These are phyloP conservation scores for Heteromormyrus szaboi DNA, from an alignment of 2,797 vertebrate species.

Conservation along the genomic window DNA sequence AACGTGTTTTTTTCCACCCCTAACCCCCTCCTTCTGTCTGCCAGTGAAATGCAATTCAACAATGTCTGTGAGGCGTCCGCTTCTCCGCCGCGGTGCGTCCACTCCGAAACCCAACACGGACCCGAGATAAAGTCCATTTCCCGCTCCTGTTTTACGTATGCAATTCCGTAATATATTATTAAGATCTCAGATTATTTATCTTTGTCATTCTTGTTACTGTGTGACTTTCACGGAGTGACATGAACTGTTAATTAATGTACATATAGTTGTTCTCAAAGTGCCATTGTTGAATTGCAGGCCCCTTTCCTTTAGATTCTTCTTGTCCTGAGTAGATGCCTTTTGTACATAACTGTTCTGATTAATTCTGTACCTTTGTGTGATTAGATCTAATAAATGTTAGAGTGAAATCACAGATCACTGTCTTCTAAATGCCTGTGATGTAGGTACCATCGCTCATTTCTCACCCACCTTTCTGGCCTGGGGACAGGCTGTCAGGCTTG, in stretches of 20 bases:
- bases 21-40: not conserved
- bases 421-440: constrained; percentile 25
- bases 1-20: not conserved
- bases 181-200: constrained; percentile 55
- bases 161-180: constrained; percentile 47
- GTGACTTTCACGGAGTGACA: constrained; percentile 49
- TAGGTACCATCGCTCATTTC: constrained; percentile 10
- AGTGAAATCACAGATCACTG: constrained; percentile 42
- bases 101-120: not conserved
- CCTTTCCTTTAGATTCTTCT: constrained; percentile 31
- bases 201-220: constrained; percentile 28
- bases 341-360: constrained; percentile 34
- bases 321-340: constrained; percentile 42
- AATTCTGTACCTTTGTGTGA: constrained; percentile 52
- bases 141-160: constrained; percentile 35
- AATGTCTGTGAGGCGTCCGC: constrained; percentile 17
- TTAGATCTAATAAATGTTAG: constrained; percentile 66
- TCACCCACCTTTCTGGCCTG: not conserved
- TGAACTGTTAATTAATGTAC: constrained; percentile 58
- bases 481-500: not conserved
- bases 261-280: constrained; percentile 37
- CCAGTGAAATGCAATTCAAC: constrained; percentile 38
- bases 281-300: constrained; percentile 48
- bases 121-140: not conserved
- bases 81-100: constrained; percentile 13